Percentiles rank a stretch among this genome's conserved stretches.
Conservation (phyloP, 2,797 vertebrate genomes). For the Poecilia picta region DNA sequence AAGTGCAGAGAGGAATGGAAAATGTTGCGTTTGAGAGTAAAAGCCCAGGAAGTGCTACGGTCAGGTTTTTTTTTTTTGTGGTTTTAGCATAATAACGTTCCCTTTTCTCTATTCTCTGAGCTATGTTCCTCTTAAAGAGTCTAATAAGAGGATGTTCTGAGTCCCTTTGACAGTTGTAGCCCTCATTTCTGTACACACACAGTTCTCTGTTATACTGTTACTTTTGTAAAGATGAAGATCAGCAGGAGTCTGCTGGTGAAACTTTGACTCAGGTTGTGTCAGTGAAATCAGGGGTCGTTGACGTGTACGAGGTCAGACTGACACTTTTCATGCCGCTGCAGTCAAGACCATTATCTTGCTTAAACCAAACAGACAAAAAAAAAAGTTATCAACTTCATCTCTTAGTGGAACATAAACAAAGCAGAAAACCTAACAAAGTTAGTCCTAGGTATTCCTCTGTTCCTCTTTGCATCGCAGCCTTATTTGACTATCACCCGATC, state of each 20-base stretch:
- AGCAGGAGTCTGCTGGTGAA: neutral
- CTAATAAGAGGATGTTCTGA: neutral
- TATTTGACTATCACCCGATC: neutral
- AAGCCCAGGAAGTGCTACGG: conserved; percentile 46
- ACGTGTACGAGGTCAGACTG: neutral
- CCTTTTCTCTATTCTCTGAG: conserved; percentile 9
- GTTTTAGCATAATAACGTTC: conserved; percentile 31
- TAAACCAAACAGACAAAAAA: neutral
- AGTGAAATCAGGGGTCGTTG: neutral
- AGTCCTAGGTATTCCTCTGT: neutral
- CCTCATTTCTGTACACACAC: neutral
- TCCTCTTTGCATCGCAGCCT: neutral
- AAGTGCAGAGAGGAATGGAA: conserved; percentile 33
- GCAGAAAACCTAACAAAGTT: neutral
- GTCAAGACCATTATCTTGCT: neutral
- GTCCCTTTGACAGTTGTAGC: neutral
- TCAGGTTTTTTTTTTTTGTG: neutral
- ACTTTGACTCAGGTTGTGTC: neutral
- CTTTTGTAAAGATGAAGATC: neutral
- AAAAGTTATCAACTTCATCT: neutral
- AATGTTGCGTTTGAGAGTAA: conserved; percentile 36
- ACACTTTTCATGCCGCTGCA: neutral
- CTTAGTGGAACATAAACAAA: neutral
- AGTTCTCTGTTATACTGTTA: neutral
- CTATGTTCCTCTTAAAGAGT: neutral